Evolutionary conservation across 35 echinoderm and acorn worm species (phyloP), one percentile per base, ranked within the genome.

Genomic region (Apostichopus japonicus): DNA sequence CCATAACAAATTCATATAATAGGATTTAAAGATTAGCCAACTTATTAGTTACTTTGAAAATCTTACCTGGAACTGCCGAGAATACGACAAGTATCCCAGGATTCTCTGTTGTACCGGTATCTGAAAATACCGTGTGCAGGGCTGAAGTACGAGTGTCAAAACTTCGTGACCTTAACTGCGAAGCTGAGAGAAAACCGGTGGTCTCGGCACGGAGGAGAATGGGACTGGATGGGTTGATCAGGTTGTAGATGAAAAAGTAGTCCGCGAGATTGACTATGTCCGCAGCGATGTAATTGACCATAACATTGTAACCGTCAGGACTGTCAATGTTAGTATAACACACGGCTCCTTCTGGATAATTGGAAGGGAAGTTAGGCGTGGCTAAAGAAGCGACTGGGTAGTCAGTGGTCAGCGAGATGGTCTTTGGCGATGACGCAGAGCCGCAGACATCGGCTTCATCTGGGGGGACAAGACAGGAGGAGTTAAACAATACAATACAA

Each of bases 341-440:
- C 44, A 13, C 10, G 54, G 7, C 15, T 6, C 6, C 9, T 25
- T 15, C 8, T 52, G 54, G 9, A 51, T 54, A 82, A 6, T 56
- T 52, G 15, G 51, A 5, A 52, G 79, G 79, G 44, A 82, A 44
- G 44, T 82, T 82, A 3, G 79, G 79, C 15, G 79, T 82, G 6
- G 79, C 21, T 24, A 82, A 56, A 16, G 79, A 16, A 10, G 79
- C 79, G 15, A 82, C 22, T 52, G 79, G 79, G 79, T 82, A 82
- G n/a, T 82, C 79, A n/a, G 22, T 24, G 16, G 79, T 82, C 44
- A 82, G 79, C 11, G 13, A 17, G 8, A 82, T 82, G 23, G 2
- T 44, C 8, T 54, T 52, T 16, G 79, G 79, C 79, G 24, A 16
- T 0, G 21, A 4, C 22, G 24, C 79, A 54, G 5, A 8, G 54